Conservation (phyloP, 2,888 invertebrate species). For the Cerastis rubricosa region DNA sequence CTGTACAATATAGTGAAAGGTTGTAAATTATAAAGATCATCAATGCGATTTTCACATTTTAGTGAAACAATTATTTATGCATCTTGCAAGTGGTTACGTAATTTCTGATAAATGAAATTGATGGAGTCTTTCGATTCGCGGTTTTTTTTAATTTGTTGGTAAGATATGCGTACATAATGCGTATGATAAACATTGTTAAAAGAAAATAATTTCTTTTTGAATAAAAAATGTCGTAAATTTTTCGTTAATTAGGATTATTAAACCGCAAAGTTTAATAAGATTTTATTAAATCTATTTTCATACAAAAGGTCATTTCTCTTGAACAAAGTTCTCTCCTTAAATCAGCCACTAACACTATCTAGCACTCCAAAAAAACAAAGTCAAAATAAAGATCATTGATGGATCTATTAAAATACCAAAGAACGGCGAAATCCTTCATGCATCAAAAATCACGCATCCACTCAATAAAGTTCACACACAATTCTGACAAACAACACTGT, state of each 20-base stretch:
- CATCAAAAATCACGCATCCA: slow-evolving; percentile 36
- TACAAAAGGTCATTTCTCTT: background rate
- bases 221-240: background rate
- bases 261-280: background rate
- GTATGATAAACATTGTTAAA: background rate
- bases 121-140: slow-evolving; percentile 26
- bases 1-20: slow-evolving; percentile 64
- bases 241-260: background rate
- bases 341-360: background rate
- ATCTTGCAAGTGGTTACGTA: slow-evolving; percentile 48
- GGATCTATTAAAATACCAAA: slow-evolving; percentile 6
- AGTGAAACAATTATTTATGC: slow-evolving; percentile 39
- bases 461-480: slow-evolving; percentile 35
- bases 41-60: slow-evolving; percentile 46
- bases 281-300: background rate
- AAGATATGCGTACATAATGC: background rate
- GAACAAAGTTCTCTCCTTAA: background rate
- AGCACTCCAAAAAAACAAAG: background rate
- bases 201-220: background rate
- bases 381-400: background rate
- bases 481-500: slow-evolving; percentile 53
- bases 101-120: slow-evolving; percentile 23
- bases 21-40: slow-evolving; percentile 56
- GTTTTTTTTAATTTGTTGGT: background rate
- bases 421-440: background rate